Percentiles rank a stretch among this genome's conserved stretches.
These are phyloP conservation scores for Orussus abietinus DNA, from an alignment of 1,140 invertebrate genomes.

Conservation along the genomic window DNA sequence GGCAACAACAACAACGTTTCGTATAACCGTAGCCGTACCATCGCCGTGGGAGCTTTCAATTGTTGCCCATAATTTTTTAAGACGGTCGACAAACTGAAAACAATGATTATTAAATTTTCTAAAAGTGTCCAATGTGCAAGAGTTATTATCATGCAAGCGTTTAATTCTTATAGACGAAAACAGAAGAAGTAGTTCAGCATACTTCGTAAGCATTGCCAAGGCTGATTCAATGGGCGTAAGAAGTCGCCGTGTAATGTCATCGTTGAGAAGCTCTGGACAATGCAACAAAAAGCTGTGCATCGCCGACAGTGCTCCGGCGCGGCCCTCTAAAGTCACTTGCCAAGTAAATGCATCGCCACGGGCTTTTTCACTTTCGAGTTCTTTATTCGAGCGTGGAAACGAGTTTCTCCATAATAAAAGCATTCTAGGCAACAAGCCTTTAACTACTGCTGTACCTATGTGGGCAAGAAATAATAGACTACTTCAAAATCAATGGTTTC, in stretches of 20 bases:
- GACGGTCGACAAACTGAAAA: constrained; percentile 72
- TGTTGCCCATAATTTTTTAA: constrained; percentile 91
- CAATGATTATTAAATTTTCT: constrained; percentile 12
- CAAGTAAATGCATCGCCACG: constrained; percentile 98
- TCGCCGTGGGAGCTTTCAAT: constrained; percentile 88
- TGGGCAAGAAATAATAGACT: too few relatives aligned
- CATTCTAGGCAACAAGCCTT: constrained; percentile 86
- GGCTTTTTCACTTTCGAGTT: constrained; percentile 95
- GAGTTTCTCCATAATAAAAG: constrained; percentile 95
- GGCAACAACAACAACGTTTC: constrained; percentile 84
- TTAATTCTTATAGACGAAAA: constrained; percentile 16
- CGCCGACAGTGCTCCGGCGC: constrained; percentile 91
- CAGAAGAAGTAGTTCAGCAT: constrained; percentile 42
- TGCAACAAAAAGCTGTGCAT: constrained; percentile 91
- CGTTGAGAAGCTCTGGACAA: constrained; percentile 86
- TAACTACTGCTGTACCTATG: constrained; percentile 82
- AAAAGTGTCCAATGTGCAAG: too few relatives aligned
- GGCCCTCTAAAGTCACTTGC: constrained; percentile 95
- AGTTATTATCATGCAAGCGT: constrained; percentile 7
- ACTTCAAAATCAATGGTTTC: too few relatives aligned
- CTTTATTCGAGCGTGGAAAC: constrained; percentile 92
- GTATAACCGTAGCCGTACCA: constrained; percentile 87
- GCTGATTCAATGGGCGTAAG: constrained; percentile 91
- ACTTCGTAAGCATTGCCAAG: constrained; percentile 91
- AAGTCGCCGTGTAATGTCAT: constrained; percentile 84